A percentile compares a stretch with the other conserved stretches of the same genome.
These are phyloP conservation scores for Pyrocephalus nanus DNA, from an alignment of 2,797 vertebrate genomes.

Conservation along the genomic window DNA sequence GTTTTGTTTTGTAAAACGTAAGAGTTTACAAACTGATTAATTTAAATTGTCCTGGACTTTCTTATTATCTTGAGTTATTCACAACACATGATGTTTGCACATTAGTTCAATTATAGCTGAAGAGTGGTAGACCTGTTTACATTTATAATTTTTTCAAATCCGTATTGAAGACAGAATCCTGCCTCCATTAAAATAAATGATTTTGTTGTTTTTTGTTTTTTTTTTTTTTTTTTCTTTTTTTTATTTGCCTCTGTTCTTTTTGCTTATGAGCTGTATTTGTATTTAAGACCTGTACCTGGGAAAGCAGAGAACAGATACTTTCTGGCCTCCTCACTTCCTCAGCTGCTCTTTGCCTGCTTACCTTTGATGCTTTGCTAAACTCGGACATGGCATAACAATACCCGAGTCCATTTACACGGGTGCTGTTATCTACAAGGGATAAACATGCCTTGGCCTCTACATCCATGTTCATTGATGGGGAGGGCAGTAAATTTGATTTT, in stretches of 20 bases:
- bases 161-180: neutral
- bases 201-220: too few species aligned
- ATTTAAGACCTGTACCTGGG: neutral
- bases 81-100: neutral
- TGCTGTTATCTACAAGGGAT: neutral
- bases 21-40: neutral
- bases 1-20: neutral
- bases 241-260: neutral
- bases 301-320: neutral
- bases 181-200: neutral
- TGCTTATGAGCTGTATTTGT: neutral
- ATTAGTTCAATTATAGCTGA: neutral
- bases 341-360: neutral
- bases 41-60: neutral
- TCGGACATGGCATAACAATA: accelerated
- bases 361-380: neutral
- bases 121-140: neutral
- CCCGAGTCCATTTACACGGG: accelerated
- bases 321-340: neutral
- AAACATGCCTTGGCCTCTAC: neutral
- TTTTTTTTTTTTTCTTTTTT: neutral
- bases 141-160: neutral
- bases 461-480: neutral
- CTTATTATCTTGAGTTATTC: neutral
- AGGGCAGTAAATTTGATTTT: neutral